Evolutionary conservation across 2,888 invertebrate species (phyloP), one percentile per base, ranked within the genome.

Genomic region (Minunthozetes semirufus): DNA sequence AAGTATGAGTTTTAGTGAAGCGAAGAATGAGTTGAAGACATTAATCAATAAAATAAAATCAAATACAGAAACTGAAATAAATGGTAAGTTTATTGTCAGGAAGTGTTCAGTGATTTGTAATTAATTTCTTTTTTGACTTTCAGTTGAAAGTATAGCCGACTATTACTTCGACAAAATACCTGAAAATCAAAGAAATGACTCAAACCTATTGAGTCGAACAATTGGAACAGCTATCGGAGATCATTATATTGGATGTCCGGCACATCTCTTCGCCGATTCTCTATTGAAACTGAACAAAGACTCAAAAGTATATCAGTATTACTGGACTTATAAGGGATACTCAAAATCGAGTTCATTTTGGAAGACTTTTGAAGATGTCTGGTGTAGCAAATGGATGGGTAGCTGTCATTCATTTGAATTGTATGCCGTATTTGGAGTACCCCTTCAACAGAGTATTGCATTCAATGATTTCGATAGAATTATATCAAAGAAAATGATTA

Each of bases 301-400:
- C 3, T 38, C 56, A 17, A 48, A 29, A 8, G n/a, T 74, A 29
- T 74, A 74, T 59, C 74, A 74, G 25, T 74, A 74, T 48, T 71
- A 53, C 33, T 74, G 74, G 74, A 42, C 66, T 19, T 74, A 74
- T 33, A 74, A 74, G 22, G 74, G 74, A 13, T n/a, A 70, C 22
- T 53, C 71, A 19, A 68, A 33, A 13, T 53, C 74, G 0, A 74
- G 74, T 42, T 19, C 70, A 9, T 74, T 74, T 59, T 74, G 74
- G 74, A 19, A 27, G 1, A 71, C 74, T 9, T 74, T 74, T 33
- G 46, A 56, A 42, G 11, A 53, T 6, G 71, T 74, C 33, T 74
- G 74, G 74, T 74, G 74, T 25, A 72, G 72, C 17, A 6, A 75
- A 48, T 77, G 77, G 77, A 63, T 75, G 72, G 76, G 77, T 3